A percentile compares a stretch with the other conserved stretches of the same genome.
Evolutionary conservation across 2,797 vertebrate genomes (phyloP).

Genomic region (Siniperca scherzeri): DNA sequence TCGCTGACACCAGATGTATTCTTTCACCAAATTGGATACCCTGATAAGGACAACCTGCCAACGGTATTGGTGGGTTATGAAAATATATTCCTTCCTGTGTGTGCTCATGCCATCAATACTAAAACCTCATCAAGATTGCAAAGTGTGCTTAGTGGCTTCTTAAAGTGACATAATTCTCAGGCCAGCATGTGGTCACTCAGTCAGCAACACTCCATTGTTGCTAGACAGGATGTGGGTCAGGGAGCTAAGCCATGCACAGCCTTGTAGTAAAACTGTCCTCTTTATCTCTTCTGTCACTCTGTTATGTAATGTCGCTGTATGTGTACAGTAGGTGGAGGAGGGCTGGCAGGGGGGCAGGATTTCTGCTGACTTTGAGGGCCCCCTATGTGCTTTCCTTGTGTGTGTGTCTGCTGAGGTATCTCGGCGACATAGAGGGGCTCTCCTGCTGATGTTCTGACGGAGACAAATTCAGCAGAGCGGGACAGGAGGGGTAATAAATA

Average conservation of each 20-base stretch:
- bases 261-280: conserved; percentile 83
- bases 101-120: background rate
- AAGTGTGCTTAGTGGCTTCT: background rate
- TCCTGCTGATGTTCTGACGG: conserved; percentile 23
- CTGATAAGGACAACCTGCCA: background rate
- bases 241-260: conserved; percentile 75
- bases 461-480: conserved; percentile 7
- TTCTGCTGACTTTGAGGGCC: conserved; percentile 70
- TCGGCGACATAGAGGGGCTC: conserved; percentile 14
- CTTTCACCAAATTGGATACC: no score
- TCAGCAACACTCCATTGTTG: conserved; percentile 50
- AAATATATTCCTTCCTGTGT: background rate
- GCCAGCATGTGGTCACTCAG: conserved; percentile 56
- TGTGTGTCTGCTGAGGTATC: conserved; percentile 59
- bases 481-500: conserved; percentile 24
- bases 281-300: conserved; percentile 82
- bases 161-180: conserved; percentile 20
- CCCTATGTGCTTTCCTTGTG: conserved; percentile 56
- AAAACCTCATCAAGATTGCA: background rate
- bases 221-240: conserved; percentile 82
- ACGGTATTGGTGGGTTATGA: background rate
- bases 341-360: conserved; percentile 13
- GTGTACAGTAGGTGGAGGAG: conserved; percentile 64
- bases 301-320: conserved; percentile 79
- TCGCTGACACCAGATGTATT: background rate